Conservation (phyloP, 2,113 vertebrate genomes). For the Pangasianodon gigas region DNA sequence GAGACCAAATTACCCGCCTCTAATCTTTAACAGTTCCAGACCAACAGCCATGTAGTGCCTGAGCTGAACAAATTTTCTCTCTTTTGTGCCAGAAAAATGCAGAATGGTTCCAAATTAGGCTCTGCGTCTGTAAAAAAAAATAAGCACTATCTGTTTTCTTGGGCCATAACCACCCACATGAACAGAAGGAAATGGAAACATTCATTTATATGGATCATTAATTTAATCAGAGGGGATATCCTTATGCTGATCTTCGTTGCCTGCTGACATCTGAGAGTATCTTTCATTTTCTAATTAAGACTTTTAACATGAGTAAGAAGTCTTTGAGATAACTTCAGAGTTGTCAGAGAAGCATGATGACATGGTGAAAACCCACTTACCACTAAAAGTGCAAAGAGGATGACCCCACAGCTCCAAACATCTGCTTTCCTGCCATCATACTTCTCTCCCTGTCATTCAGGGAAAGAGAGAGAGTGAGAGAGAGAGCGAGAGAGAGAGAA, state of each 20-base stretch:
- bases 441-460: slow-evolving; percentile 87
- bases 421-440: slow-evolving; percentile 97
- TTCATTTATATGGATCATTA: slow-evolving; percentile 15
- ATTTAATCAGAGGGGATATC: slow-evolving; percentile 35
- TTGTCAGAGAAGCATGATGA: background rate
- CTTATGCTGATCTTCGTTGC: slow-evolving; percentile 14
- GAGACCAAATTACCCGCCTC: background rate
- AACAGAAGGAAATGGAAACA: slow-evolving; percentile 20
- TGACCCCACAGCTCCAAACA: slow-evolving; percentile 98
- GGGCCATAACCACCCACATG: slow-evolving; percentile 7
- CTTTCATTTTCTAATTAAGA: slow-evolving; percentile 13
- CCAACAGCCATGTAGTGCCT: background rate
- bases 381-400: slow-evolving; percentile 97
- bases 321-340: background rate
- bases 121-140: slow-evolving; percentile 12
- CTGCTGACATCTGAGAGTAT: slow-evolving; percentile 6
- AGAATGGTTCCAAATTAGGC: slow-evolving; percentile 6
- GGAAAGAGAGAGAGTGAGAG: background rate
- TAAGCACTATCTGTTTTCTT: slow-evolving; percentile 17
- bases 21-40: background rate
- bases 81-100: background rate
- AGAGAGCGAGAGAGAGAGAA: background rate
- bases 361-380: slow-evolving; percentile 75
- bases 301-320: background rate
- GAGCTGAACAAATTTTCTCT: background rate